phyloP scores from a whole-genome alignment of 1,140 invertebrate genomes.

The Centruroides vittatus region DNA sequence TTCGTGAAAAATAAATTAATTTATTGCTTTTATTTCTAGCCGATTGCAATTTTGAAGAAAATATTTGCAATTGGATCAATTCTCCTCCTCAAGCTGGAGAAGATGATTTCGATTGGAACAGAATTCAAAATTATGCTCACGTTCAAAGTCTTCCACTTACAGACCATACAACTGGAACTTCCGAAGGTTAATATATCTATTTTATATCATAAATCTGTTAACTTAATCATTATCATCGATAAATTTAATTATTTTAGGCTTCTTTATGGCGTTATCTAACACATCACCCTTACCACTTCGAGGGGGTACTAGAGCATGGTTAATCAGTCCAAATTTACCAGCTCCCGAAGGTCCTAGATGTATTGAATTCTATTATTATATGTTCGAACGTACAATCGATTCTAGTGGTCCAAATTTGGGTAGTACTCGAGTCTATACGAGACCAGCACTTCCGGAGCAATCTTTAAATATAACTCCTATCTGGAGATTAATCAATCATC shows the following conservation, averaged over 20 bases:
- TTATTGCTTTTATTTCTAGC: slow-evolving; percentile 13
- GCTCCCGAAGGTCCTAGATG: slow-evolving; percentile 29
- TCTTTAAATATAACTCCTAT: slow-evolving; percentile 35
- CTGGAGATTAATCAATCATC: slow-evolving; percentile 49
- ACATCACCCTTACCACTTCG: slow-evolving; percentile 29
- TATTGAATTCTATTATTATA: slow-evolving; percentile 46
- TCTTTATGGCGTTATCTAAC: slow-evolving; percentile 37
- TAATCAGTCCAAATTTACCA: slow-evolving; percentile 30
- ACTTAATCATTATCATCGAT: too few species aligned
- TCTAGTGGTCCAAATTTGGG: slow-evolving; percentile 46
- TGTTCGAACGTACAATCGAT: slow-evolving; percentile 50
- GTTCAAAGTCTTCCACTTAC: slow-evolving; percentile 27
- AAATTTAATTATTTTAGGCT: slow-evolving; percentile 26
- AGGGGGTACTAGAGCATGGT: slow-evolving; percentile 39
- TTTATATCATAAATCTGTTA: too few species aligned
- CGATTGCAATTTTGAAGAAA: slow-evolving; percentile 50
- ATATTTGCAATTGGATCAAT: slow-evolving; percentile 51
- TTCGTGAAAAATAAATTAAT: too few species aligned
- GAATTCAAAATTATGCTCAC: slow-evolving; percentile 28
- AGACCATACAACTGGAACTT: slow-evolving; percentile 32
- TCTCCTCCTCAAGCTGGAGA: slow-evolving; percentile 32
- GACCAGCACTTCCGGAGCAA: slow-evolving; percentile 24
- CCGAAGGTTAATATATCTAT: neutral
- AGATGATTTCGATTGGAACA: slow-evolving; percentile 48
- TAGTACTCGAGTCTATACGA: slow-evolving; percentile 34